Evolutionary conservation across 2,113 vertebrate genomes (phyloP).

Genomic region (Theristicus caerulescens): DNA sequence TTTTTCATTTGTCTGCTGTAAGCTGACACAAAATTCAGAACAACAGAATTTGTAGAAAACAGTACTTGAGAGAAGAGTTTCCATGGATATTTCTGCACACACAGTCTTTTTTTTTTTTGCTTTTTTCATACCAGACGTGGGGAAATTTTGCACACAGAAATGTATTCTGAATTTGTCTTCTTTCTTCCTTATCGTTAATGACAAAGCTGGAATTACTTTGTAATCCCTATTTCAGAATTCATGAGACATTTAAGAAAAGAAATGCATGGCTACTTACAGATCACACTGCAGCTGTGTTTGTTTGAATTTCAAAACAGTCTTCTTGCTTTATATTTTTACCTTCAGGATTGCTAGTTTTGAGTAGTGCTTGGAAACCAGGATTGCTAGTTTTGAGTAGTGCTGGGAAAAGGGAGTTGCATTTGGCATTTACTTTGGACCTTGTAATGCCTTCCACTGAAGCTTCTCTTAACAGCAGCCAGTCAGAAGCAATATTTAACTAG

Average conservation of each 20-base stretch:
- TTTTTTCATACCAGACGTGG: background rate
- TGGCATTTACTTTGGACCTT: background rate
- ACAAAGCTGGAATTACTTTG: background rate
- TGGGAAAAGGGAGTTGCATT: background rate
- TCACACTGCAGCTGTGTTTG: background rate
- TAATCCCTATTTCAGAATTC: background rate
- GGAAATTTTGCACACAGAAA: background rate
- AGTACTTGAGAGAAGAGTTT: background rate
- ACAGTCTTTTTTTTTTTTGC: background rate
- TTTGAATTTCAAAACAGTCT: background rate
- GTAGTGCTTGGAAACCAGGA: background rate
- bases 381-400: background rate
- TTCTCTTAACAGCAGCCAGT: background rate
- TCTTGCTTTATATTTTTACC: background rate
- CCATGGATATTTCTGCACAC: background rate
- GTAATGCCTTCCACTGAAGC: background rate
- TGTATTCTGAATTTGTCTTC: background rate
- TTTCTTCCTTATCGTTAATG: background rate
- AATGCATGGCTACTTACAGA: background rate
- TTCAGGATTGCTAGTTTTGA: background rate
- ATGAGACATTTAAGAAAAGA: background rate
- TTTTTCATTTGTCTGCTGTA: background rate
- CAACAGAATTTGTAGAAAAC: background rate
- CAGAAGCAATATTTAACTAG: background rate
- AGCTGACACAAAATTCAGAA: background rate